Evolutionary conservation across 2,888 invertebrate genomes (phyloP), one percentile per base, ranked within the genome.

Genomic region (Galerucella calmariensis): DNA sequence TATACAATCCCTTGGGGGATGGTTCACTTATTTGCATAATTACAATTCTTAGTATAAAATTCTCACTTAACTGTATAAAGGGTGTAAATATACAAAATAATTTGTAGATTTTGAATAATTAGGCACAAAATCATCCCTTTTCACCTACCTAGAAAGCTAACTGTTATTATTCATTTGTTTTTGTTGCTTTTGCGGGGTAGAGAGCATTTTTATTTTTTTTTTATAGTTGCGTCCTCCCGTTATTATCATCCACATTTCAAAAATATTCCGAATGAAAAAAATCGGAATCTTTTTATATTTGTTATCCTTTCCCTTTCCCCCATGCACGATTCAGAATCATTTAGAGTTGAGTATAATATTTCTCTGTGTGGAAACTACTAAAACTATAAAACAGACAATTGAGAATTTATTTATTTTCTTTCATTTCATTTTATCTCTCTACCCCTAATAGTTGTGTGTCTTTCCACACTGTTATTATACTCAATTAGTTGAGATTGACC

Each of bases 151-250:
- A 51, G 35, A 63, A 48, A 62, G 69, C 73, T 75, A 69, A 51
- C 51, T 65, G 62, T 53, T 71, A 46, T 58, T 73, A 46, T 75
- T 73, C 73, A 75, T 77, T 75, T 74, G 78, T 76, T 81, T 82
- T 81, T 77, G 81, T 82, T 82, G 81, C 87, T 85, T 83, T 88
- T 89, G 90, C 90, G 90, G 91, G 91, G 91, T 91, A 91, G 91
- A 91, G 91, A 91, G 90, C 90, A 87, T 88, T 87, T 86, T 82
- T 83, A 46, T 71, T 74, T 61, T 24, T 70, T 69, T 65, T 69
- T 62, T 70, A 63, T 51, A 74, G 78, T 78, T 78, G 77, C 80
- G 79, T 75, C 77, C 78, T 67, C 74, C 78, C 75, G 20, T 12
- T 20, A 14, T 53, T 20, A 44, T 62, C 27, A 27, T 71, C 61